Evolutionary conservation across 2,797 vertebrate species (phyloP).

Genomic region (Labeo calbasu): DNA sequence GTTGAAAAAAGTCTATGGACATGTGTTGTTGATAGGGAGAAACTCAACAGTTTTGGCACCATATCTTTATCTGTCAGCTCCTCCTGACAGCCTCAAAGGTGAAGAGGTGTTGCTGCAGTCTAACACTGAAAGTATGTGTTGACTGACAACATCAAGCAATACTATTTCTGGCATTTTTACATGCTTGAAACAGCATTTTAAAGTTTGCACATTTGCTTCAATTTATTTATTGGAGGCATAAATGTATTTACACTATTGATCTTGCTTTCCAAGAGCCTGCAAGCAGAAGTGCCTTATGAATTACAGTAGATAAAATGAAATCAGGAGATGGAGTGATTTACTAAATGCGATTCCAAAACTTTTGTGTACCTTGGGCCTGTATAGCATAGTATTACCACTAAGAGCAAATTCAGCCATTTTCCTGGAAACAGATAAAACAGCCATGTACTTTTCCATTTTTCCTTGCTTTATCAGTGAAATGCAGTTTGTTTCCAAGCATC

Average conservation of each 20-base stretch:
- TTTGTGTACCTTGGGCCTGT: neutral
- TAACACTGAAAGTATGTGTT: conserved; percentile 47
- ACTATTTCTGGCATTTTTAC: conserved; percentile 33
- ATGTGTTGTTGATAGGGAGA: conserved; percentile 54
- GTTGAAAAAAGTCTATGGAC: conserved; percentile 23
- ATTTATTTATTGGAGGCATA: conserved; percentile 19
- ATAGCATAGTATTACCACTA: neutral
- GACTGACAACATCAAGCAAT: conserved; percentile 33
- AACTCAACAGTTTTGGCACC: conserved; percentile 47
- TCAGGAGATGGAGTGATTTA: conserved; percentile 30
- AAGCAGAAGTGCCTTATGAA: neutral
- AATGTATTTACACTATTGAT: conserved; percentile 43
- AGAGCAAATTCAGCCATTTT: neutral
- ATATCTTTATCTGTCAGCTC: conserved; percentile 51
- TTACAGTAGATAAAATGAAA: conserved; percentile 40
- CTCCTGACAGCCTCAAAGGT: conserved; percentile 48
- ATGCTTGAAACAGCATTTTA: neutral
- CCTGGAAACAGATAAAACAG: conserved; percentile 1
- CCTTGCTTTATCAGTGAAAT: conserved; percentile 9
- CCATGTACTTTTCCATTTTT: neutral
- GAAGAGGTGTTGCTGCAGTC: conserved; percentile 40
- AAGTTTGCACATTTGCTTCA: conserved; percentile 34
- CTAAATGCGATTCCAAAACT: neutral
- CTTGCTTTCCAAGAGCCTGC: conserved; percentile 34
- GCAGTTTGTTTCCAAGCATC: conserved; percentile 13